These are phyloP conservation scores for Philypnodon macrostomus DNA, from an alignment of 2,797 vertebrate species.

Conservation along the genomic window DNA sequence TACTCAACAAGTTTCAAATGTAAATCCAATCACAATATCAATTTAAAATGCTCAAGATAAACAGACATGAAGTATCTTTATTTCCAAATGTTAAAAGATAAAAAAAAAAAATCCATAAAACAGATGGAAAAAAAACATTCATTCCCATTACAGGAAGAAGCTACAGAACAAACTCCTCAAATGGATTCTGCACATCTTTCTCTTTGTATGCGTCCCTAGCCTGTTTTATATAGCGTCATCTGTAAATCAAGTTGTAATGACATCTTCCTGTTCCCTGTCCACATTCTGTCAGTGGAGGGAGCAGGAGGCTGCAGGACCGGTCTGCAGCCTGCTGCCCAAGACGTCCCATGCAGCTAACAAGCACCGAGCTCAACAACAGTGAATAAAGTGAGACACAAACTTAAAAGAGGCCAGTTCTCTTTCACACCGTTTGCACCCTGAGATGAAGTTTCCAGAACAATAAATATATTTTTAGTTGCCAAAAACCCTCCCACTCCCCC, in stretches of 20 bases:
- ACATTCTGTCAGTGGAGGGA: slow-evolving; percentile 28
- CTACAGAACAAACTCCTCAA: slow-evolving; percentile 77
- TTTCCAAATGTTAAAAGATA: slow-evolving; percentile 85
- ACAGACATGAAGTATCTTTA: slow-evolving; percentile 84
- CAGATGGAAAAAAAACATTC: slow-evolving; percentile 85
- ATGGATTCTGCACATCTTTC: slow-evolving; percentile 68
- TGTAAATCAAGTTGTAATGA: slow-evolving; percentile 67
- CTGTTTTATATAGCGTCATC: slow-evolving; percentile 61
- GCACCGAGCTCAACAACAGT: slow-evolving; percentile 58
- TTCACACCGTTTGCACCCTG: slow-evolving; percentile 81
- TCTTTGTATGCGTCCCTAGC: slow-evolving; percentile 67
- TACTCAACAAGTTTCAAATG: slow-evolving; percentile 87
- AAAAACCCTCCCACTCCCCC: slow-evolving; percentile 40
- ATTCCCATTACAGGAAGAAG: slow-evolving; percentile 83
- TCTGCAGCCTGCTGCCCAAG: slow-evolving; percentile 55
- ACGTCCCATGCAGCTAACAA: slow-evolving; percentile 40
- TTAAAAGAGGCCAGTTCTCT: slow-evolving; percentile 66
- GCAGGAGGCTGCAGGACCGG: slow-evolving; percentile 51
- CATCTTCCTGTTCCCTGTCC: slow-evolving; percentile 27
- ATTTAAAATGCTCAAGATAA: slow-evolving; percentile 87
- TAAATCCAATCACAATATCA: slow-evolving; percentile 86
- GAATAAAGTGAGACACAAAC: slow-evolving; percentile 57
- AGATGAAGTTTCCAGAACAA: slow-evolving; percentile 79
- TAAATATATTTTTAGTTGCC: slow-evolving; percentile 63
- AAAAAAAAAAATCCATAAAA: slow-evolving; percentile 83